Conservation (phyloP, 2,888 invertebrate genomes). For the Polyploca ridens region DNA sequence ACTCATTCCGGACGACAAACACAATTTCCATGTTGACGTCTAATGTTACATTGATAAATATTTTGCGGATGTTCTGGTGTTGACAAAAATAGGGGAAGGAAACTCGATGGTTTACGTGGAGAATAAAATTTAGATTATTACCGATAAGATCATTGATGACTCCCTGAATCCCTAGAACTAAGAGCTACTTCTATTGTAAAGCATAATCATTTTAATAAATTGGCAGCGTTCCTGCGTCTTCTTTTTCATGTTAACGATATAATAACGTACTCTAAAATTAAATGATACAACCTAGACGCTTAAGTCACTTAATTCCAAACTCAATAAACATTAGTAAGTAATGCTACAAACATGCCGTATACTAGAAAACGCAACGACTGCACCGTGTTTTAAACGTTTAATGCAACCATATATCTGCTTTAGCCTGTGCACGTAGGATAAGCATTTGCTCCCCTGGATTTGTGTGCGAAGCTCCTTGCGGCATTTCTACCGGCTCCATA, state of each 20-base stretch:
- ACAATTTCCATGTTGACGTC: conserved; percentile 6
- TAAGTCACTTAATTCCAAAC: background rate
- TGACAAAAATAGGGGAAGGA: background rate
- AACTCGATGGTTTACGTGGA: too few species aligned
- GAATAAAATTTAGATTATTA: background rate
- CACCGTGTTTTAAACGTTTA: background rate
- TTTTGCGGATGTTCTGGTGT: background rate
- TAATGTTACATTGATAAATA: conserved; percentile 1
- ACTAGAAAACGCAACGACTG: background rate
- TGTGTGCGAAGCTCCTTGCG: conserved; percentile 4
- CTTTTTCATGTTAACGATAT: too few species aligned
- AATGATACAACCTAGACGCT: background rate
- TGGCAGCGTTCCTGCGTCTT: too few species aligned
- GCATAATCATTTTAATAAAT: too few species aligned
- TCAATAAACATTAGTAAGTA: background rate
- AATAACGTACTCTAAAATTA: too few species aligned
- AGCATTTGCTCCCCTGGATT: conserved; percentile 3
- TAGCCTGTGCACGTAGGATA: conserved; percentile 4
- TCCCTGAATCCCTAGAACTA: too few species aligned
- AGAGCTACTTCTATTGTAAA: too few species aligned
- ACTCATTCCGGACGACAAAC: conserved; percentile 1
- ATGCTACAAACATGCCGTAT: background rate
- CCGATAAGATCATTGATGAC: background rate
- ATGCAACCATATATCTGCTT: conserved; percentile 1
- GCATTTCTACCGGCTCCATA: background rate